phyloP scores from a whole-genome alignment of 2,797 vertebrate species.

The Botia almorhae region DNA sequence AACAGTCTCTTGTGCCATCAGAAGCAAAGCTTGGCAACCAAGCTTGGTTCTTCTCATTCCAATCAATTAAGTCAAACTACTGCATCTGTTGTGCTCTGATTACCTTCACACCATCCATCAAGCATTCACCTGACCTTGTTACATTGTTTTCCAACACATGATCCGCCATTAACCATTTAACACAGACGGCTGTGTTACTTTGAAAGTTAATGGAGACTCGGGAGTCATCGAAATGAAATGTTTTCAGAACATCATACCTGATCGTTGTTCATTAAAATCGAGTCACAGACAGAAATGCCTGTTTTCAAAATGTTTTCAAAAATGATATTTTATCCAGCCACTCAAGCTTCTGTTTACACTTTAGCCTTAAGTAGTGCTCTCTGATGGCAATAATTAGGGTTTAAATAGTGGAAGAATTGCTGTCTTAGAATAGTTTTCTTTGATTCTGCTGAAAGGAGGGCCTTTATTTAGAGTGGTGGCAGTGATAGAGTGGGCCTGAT shows the following conservation, averaged over 20 bases:
- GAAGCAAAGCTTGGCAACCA: conserved; percentile 16
- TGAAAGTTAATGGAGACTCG: neutral
- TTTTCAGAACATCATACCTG: neutral
- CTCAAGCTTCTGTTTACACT: conserved; percentile 40
- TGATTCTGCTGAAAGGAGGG: conserved; percentile 45
- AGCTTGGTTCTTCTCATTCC: conserved; percentile 31
- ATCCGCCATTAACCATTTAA: neutral
- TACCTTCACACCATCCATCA: conserved; percentile 42
- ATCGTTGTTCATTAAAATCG: neutral
- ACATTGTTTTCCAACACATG: conserved; percentile 1
- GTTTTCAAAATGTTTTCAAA: conserved; percentile 1
- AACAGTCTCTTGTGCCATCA: conserved; percentile 29
- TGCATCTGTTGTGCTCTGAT: conserved; percentile 51
- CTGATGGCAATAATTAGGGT: conserved; percentile 57
- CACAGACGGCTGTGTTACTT: neutral
- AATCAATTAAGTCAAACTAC: conserved; percentile 56
- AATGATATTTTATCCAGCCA: conserved; percentile 17
- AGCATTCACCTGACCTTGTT: conserved; percentile 38
- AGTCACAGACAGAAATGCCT: neutral
- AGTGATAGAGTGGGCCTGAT: conserved; percentile 56
- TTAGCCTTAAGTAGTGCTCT: conserved; percentile 52
- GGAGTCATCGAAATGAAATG: neutral
- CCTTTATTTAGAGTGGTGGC: conserved; percentile 52
- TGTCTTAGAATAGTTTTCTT: conserved; percentile 41
- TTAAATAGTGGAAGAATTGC: conserved; percentile 43